Evolutionary conservation across 2,797 vertebrate species (phyloP), one percentile per base, ranked within the genome.

Genomic region (Cyprinella venusta): DNA sequence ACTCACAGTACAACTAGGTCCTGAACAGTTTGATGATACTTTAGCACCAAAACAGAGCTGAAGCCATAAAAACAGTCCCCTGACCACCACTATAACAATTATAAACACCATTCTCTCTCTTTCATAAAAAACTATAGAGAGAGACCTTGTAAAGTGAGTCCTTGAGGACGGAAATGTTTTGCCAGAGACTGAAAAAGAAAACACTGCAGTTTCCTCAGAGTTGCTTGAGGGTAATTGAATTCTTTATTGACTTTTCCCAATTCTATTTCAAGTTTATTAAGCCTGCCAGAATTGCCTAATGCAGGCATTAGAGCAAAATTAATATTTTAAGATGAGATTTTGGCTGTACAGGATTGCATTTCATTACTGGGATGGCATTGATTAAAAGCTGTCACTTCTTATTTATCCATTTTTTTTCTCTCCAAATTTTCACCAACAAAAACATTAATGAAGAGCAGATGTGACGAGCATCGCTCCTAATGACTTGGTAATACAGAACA

Each of bases 231-330:
- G 91, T 93, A 93, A 94, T 93, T 92, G 88, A 94, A 93, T 93
- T 93, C 91, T 86, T 93, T 94, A 94, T 95, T 93, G 94, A 94
- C 93, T 93, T 94, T 93, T 88, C 91, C 91, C 91, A 90, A 89
- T 93, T 93, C 92, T 90, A 93, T 94, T 93, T 93, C 90, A 90
- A 91, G 91, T 93, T 92, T 93, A 93, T 93, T 94, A 93, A 93
- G 90, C 89, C 85, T 68, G 88, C 90, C 89, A 92, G 91, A 93
- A 92, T 92, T 90, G 90, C 89, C 90, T 93, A 93, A 93, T 91
- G 91, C 87, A 72, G 87, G 90, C 90, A 93, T 95, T 94, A 93
- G 91, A 91, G 89, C 86, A 88, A 92, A 93, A 95, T 94, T 92
- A 93, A 93, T 94, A 94, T 94, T 93, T 91, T 56, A 92, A 91